Percentiles rank a stretch among this genome's conserved stretches.
Evolutionary conservation across 2,797 vertebrate genomes (phyloP).

Genomic region (Bufotes viridis): DNA sequence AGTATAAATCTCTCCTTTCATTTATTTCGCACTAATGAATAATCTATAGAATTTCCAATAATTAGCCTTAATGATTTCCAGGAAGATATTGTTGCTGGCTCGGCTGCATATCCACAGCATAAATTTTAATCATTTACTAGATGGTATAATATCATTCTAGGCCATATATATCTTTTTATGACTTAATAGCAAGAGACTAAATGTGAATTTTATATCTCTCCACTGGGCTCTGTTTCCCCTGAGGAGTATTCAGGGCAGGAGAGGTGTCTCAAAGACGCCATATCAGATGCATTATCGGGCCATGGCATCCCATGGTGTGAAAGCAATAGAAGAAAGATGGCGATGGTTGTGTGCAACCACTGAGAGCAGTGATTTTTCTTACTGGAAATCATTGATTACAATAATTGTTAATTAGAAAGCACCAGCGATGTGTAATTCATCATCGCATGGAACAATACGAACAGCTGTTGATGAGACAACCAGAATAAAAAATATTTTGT

Average conservation of each 20-base stretch:
- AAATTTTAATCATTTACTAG: slow-evolving; percentile 61
- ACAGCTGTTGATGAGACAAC: background rate
- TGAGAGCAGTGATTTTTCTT: background rate
- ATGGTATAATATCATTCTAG: slow-evolving; percentile 45
- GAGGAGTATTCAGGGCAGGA: background rate
- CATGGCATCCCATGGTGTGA: background rate
- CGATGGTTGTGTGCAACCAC: background rate
- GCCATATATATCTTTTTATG: slow-evolving; percentile 57
- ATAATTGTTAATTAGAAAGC: slow-evolving; percentile 13
- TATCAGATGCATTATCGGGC: background rate
- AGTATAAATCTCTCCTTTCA: slow-evolving; percentile 47
- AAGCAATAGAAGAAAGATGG: background rate
- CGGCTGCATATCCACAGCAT: slow-evolving; percentile 40
- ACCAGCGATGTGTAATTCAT: slow-evolving; percentile 2
- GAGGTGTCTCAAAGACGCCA: slow-evolving; percentile 7
- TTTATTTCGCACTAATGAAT: slow-evolving; percentile 57
- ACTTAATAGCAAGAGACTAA: slow-evolving; percentile 40
- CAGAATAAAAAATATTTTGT: background rate
- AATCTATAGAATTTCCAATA: slow-evolving; percentile 61
- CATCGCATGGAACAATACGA: background rate
- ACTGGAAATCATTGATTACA: background rate
- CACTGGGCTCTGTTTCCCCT: background rate
- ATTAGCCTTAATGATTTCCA: slow-evolving; percentile 61
- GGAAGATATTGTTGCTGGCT: slow-evolving; percentile 54
- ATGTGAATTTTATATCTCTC: slow-evolving; percentile 21